phyloP scores from a whole-genome alignment of 2,888 invertebrate species.

The Podotricha telesiphe region DNA sequence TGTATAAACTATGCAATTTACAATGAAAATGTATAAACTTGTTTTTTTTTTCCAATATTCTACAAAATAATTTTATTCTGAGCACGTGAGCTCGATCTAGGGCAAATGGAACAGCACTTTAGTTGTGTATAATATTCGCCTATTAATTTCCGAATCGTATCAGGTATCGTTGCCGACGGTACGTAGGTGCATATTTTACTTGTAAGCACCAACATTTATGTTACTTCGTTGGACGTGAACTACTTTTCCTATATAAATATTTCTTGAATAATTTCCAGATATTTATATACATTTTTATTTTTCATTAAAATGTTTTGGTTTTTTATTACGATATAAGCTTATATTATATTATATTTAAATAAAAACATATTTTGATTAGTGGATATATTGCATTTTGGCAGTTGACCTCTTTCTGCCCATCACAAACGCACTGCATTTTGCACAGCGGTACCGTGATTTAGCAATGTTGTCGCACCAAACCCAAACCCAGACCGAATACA shows the following conservation, averaged over 20 bases:
- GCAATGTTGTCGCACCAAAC: too few relatives aligned
- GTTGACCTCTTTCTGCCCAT: too few relatives aligned
- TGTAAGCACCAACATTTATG: slow-evolving; percentile 16
- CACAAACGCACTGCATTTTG: too few relatives aligned
- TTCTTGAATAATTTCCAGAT: slow-evolving; percentile 16
- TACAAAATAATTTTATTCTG: neutral
- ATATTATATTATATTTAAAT: too few relatives aligned
- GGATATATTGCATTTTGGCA: too few relatives aligned
- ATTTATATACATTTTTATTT: neutral
- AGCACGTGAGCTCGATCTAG: slow-evolving; percentile 2
- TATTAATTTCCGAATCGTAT: slow-evolving; percentile 12
- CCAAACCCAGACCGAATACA: too few relatives aligned
- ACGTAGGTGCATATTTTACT: slow-evolving; percentile 35
- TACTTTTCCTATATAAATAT: slow-evolving; percentile 13
- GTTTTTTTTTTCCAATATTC: neutral
- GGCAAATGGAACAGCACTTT: neutral
- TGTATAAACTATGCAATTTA: too few relatives aligned
- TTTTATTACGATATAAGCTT: too few relatives aligned
- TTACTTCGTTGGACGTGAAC: slow-evolving; percentile 24
- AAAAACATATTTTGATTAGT: too few relatives aligned
- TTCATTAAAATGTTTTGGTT: too few relatives aligned
- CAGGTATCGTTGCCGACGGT: slow-evolving; percentile 26
- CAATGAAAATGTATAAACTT: neutral
- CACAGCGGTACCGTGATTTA: too few relatives aligned
- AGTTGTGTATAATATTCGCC: slow-evolving; percentile 1